Evolutionary conservation across 2,797 vertebrate genomes (phyloP).

Genomic region (Stomatorhinus walkeri): DNA sequence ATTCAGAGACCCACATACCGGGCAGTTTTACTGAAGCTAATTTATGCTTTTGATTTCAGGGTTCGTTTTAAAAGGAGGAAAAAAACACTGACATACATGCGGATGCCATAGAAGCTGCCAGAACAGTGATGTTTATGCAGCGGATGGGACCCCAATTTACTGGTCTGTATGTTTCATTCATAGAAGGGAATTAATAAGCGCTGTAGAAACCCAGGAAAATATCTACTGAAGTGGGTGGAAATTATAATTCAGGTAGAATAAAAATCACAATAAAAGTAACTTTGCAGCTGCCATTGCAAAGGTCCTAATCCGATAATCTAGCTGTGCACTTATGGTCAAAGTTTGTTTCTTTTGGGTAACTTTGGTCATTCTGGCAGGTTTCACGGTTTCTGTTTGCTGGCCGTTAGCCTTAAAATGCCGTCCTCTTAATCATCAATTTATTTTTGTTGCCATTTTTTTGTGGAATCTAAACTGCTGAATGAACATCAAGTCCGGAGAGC

Average conservation of each 20-base stretch:
- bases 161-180: conserved; percentile 14
- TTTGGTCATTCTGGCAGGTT: not conserved
- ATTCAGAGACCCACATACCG: conserved; percentile 41
- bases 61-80: conserved; percentile 12
- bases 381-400: conserved; percentile 33
- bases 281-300: not conserved
- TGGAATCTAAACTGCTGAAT: conserved; percentile 35
- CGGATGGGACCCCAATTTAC: not conserved
- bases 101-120: not conserved
- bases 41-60: conserved; percentile 29
- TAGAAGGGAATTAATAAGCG: not conserved
- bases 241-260: not conserved
- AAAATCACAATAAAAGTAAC: not conserved
- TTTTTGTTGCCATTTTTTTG: conserved; percentile 33
- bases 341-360: not conserved
- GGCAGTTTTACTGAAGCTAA: conserved; percentile 27
- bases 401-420: not conserved
- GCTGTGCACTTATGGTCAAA: not conserved
- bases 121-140: not conserved
- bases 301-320: not conserved
- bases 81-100: conserved; percentile 14
- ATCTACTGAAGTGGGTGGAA: not conserved
- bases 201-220: not conserved
- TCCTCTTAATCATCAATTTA: conserved; percentile 23
- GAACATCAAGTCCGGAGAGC: conserved; percentile 53